These are phyloP conservation scores for Buphagus erythrorhynchus DNA, from an alignment of 2,797 vertebrate genomes.

Conservation along the genomic window DNA sequence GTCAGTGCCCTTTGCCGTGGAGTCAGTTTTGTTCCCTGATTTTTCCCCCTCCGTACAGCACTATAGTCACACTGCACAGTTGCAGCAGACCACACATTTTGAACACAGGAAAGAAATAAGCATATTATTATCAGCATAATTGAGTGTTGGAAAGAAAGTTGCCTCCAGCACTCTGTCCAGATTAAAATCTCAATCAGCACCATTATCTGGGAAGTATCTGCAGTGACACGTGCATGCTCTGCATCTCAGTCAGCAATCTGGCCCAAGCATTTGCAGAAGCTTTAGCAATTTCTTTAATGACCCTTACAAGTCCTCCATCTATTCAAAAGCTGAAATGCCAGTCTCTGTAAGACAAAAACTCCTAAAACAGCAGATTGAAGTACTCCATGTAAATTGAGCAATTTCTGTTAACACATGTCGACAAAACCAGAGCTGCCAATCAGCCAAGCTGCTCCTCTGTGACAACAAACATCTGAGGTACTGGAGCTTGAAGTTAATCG, in stretches of 20 bases:
- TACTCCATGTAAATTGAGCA: conserved; percentile 54
- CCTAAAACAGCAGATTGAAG: conserved; percentile 12
- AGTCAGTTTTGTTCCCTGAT: background rate
- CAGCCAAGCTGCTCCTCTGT: conserved; percentile 58
- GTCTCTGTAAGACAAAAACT: conserved; percentile 47
- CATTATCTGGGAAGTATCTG: conserved; percentile 53
- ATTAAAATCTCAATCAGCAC: conserved; percentile 64
- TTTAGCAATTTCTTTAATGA: conserved; percentile 54
- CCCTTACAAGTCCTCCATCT: conserved; percentile 11
- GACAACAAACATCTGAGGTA: conserved; percentile 65
- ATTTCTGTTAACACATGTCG: conserved; percentile 59
- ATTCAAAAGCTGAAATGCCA: conserved; percentile 14
- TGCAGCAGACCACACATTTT: conserved; percentile 46
- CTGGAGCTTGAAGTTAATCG: conserved; percentile 47
- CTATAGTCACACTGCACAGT: background rate
- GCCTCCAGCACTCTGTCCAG: conserved; percentile 12
- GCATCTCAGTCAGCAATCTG: conserved; percentile 11
- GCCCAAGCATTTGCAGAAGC: conserved; percentile 48
- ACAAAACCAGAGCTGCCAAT: conserved; percentile 25
- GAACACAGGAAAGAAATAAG: background rate
- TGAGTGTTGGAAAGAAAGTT: conserved; percentile 40
- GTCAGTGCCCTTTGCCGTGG: background rate
- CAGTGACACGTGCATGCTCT: background rate
- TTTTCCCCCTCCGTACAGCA: background rate
- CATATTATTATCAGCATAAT: conserved; percentile 51